A percentile compares a stretch with the other conserved stretches of the same genome.
Conservation (phyloP, 2,113 vertebrate species). For the Sander lucioperca region DNA sequence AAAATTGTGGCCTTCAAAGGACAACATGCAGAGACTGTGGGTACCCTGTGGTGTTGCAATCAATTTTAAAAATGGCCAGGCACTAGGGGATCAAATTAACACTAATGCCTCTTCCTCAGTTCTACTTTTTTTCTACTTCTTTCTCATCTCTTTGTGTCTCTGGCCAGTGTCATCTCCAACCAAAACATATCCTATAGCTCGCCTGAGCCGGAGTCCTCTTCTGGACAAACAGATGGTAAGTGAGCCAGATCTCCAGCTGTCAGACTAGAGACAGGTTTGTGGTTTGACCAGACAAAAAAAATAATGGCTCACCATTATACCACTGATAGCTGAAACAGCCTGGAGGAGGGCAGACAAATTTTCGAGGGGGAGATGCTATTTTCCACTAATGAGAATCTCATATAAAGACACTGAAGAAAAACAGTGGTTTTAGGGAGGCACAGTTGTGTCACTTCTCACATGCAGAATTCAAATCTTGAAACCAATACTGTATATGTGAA, state of each 20-base stretch:
- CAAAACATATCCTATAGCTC: constrained; percentile 61
- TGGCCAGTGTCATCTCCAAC: constrained; percentile 55
- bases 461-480: background rate
- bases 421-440: constrained; percentile 5
- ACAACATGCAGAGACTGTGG: constrained; percentile 31
- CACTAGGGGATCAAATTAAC: constrained; percentile 43
- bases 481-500: constrained; percentile 7
- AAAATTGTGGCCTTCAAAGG: constrained; percentile 40
- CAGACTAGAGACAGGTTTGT: constrained; percentile 26
- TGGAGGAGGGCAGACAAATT: constrained; percentile 31
- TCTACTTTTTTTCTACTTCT: constrained; percentile 13
- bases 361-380: constrained; percentile 13
- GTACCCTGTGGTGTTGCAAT: constrained; percentile 17
- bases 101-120: constrained; percentile 24
- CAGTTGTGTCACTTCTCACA: background rate
- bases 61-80: constrained; percentile 11
- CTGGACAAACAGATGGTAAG: constrained; percentile 63
- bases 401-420: constrained; percentile 32
- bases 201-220: constrained; percentile 6
- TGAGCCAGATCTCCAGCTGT: constrained; percentile 59
- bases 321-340: constrained; percentile 56
- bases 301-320: constrained; percentile 24
- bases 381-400: constrained; percentile 54
- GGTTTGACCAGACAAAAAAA: constrained; percentile 18
- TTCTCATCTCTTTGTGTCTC: constrained; percentile 44